These are phyloP conservation scores for Anhinga anhinga DNA, from an alignment of 2,113 vertebrate species.

Conservation along the genomic window DNA sequence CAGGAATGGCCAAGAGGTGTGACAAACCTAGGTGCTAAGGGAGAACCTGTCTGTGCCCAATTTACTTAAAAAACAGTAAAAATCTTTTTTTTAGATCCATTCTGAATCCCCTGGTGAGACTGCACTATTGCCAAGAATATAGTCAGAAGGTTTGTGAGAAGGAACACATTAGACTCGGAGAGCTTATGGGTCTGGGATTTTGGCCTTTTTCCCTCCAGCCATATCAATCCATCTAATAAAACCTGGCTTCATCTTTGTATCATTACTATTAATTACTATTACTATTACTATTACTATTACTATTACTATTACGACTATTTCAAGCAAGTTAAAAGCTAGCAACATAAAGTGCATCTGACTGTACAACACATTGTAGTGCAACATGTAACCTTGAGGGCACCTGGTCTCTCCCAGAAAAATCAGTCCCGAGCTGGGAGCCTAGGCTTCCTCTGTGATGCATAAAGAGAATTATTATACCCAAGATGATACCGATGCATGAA, in stretches of 20 bases:
- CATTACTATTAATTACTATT: too few relatives aligned
- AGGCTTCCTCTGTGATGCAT: not conserved
- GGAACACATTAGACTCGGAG: not conserved
- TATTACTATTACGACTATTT: not conserved
- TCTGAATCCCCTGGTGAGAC: not conserved
- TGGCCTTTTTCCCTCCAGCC: not conserved
- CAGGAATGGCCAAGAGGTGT: not conserved
- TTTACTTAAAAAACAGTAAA: not conserved
- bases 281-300: not conserved
- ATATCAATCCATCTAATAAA: not conserved
- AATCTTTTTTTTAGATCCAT: not conserved
- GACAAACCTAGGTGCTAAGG: not conserved
- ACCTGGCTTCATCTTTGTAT: not conserved
- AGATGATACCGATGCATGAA: accelerated
- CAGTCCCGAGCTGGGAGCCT: not conserved
- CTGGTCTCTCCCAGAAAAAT: not conserved
- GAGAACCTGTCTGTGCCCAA: not conserved
- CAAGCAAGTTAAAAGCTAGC: not conserved
- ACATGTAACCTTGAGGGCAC: not conserved
- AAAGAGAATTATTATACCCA: not conserved
- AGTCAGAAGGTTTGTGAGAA: not conserved
- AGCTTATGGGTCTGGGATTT: not conserved
- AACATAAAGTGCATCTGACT: not conserved
- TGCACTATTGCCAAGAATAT: not conserved
- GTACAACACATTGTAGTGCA: accelerated